These are phyloP conservation scores for Enteromius anoplus DNA, from an alignment of 2,797 vertebrate genomes.

Conservation along the genomic window DNA sequence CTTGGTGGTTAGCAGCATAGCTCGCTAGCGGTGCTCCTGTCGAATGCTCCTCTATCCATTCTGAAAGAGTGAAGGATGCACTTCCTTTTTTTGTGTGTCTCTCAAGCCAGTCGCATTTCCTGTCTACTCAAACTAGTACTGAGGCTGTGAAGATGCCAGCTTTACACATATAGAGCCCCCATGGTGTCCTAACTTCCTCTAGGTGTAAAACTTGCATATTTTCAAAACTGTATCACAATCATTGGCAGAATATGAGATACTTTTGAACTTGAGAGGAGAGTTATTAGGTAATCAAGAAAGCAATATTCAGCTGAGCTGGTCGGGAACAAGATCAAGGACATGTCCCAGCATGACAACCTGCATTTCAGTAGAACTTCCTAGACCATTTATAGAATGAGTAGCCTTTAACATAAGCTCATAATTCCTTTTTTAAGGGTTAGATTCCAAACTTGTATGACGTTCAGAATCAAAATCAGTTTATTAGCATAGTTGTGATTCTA, in stretches of 20 bases:
- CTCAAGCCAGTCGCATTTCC: slow-evolving; percentile 44
- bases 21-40: slow-evolving; percentile 86
- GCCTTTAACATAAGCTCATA: slow-evolving; percentile 15
- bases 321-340: slow-evolving; percentile 55
- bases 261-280: slow-evolving; percentile 45
- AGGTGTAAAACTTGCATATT: slow-evolving; percentile 26
- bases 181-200: slow-evolving; percentile 18
- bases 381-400: slow-evolving; percentile 33
- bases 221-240: slow-evolving; percentile 30
- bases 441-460: not conserved
- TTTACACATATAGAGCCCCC: slow-evolving; percentile 2
- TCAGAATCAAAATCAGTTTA: slow-evolving; percentile 6
- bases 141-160: slow-evolving; percentile 26
- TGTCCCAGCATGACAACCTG: slow-evolving; percentile 30
- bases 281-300: slow-evolving; percentile 69
- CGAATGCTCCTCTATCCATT: slow-evolving; percentile 93
- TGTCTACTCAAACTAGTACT: slow-evolving; percentile 46
- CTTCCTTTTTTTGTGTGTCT: slow-evolving; percentile 65
- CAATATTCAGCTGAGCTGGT: slow-evolving; percentile 69
- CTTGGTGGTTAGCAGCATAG: slow-evolving; percentile 88
- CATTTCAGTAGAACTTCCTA: slow-evolving; percentile 64
- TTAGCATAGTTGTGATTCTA: too few relatives aligned
- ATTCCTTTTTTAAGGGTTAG: not conserved
- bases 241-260: slow-evolving; percentile 46
- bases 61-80: slow-evolving; percentile 78